Evolutionary conservation across 2,113 vertebrate species (phyloP).

Genomic region (Propithecus coquereli): DNA sequence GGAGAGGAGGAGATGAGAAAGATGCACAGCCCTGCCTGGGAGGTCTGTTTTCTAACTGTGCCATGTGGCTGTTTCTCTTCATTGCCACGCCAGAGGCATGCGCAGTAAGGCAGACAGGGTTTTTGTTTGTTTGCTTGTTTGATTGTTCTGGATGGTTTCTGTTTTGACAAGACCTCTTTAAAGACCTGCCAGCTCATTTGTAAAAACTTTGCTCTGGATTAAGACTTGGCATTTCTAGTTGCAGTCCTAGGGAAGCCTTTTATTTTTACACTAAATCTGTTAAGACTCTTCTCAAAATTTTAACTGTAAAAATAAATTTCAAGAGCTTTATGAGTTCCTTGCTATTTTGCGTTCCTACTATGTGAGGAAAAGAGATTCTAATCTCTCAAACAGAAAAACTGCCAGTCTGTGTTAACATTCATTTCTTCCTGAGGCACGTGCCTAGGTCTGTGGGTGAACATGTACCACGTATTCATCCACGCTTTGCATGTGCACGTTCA

Average conservation of each 20-base stretch:
- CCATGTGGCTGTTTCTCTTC: not conserved
- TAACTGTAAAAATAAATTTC: constrained; percentile 43
- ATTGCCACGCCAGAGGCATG: not conserved
- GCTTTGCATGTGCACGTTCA: rapidly evolving
- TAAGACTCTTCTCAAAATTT: constrained; percentile 23
- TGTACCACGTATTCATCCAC: not conserved
- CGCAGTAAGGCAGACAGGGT: not conserved
- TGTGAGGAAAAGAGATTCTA: constrained; percentile 30
- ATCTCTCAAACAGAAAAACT: not conserved
- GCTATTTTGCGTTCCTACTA: constrained; percentile 42
- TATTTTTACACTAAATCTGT: constrained; percentile 43
- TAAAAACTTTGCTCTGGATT: constrained; percentile 43
- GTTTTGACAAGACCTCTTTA: constrained; percentile 49
- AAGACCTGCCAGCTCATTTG: constrained; percentile 35
- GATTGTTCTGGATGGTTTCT: constrained; percentile 38
- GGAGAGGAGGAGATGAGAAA: not conserved
- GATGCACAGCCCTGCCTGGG: rapidly evolving
- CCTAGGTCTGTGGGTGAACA: not conserved
- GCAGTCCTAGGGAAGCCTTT: not conserved
- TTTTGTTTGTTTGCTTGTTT: not conserved
- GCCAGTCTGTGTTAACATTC: not conserved
- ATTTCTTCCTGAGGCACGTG: not conserved
- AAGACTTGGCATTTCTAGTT: constrained; percentile 48
- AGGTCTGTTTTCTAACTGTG: not conserved
- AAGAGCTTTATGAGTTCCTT: constrained; percentile 26